These are phyloP conservation scores for Micromesistius poutassou DNA, from an alignment of 2,797 vertebrate species.

Conservation along the genomic window DNA sequence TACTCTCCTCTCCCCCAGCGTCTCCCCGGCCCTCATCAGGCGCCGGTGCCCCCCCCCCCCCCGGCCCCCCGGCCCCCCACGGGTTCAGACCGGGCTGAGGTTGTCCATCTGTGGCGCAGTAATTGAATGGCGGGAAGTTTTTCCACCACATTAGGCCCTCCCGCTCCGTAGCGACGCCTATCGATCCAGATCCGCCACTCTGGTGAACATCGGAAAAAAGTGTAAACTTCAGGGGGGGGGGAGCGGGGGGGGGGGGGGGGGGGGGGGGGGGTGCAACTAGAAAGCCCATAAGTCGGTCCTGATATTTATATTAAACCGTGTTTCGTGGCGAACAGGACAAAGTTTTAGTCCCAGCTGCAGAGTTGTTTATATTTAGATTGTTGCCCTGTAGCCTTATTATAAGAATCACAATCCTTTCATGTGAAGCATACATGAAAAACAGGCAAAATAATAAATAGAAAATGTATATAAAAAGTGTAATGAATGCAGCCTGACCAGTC, in stretches of 20 bases:
- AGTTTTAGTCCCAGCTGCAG: not conserved
- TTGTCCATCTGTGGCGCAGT: slow-evolving; percentile 61
- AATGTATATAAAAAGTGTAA: too few relatives aligned
- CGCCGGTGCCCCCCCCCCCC: slow-evolving; percentile 47
- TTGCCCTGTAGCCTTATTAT: too few relatives aligned
- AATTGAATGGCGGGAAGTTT: slow-evolving; percentile 68
- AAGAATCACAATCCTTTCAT: too few relatives aligned
- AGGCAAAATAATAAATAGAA: too few relatives aligned
- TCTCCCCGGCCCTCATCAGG: slow-evolving; percentile 50
- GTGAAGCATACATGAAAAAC: too few relatives aligned
- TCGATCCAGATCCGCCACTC: slow-evolving; percentile 69
- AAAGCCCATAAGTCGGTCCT: too few relatives aligned
- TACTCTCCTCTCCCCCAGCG: slow-evolving; percentile 45
- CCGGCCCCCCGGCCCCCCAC: slow-evolving; percentile 51
- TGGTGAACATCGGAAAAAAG: slow-evolving; percentile 63
- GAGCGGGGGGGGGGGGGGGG: not conserved
- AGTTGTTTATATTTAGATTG: not conserved
- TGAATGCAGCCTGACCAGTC: too few relatives aligned
- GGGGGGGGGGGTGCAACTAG: too few relatives aligned
- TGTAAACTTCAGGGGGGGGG: slow-evolving; percentile 39
- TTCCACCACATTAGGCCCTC: slow-evolving; percentile 66
- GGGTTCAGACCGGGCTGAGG: slow-evolving; percentile 54
- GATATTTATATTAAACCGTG: not conserved
- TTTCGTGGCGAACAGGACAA: not conserved
- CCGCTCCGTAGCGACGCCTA: slow-evolving; percentile 50